Evolutionary conservation across 2,113 vertebrate genomes (phyloP), one percentile per base, ranked within the genome.

Genomic region (Pogonocichla stellata): DNA sequence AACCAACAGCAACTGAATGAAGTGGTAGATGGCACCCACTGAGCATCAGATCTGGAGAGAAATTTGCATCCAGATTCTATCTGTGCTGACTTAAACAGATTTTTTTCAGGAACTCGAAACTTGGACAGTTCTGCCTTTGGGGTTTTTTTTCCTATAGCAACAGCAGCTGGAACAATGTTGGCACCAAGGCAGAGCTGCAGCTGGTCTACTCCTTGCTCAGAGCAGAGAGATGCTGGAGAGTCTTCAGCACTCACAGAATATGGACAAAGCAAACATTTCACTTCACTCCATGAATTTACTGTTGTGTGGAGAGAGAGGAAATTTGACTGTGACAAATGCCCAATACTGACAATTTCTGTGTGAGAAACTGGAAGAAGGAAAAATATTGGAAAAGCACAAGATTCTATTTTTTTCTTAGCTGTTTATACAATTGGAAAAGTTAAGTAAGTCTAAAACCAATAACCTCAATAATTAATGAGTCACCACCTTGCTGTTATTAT

Each of bases 401-500:
- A 48, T 26, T 72, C 47, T 61, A 19, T 1, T 20, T 65, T 72
- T 54, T 47, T 31, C n/a, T 13, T 10, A 38, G 34, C 79, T 92
- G 92, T 96, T 86, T 92, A 95, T 87, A 80, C 77, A 95, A 57
- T 72, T 93, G 93, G 90, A 95, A 91, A 96, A 87, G 70, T 94
- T 91, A 94, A 91, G 93, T 85, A 96, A 93, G 78, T 77, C 90
- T n/a, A n/a, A n/a, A n/a, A n/a, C n/a, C n/a, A n/a, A n/a, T n/a
- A n/a, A n/a, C n/a, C n/a, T n/a, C n/a, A n/a, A n/a, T n/a, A n/a
- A n/a, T n/a, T n/a, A 90, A 95, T 96, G 96, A 96, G 90, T 96
- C 96, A 96, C 74, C 45, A 75, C 70, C 78, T 93, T 79, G 84
- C 61, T 95, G n/a, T 94, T 96, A 74, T 96, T 91, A 81, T 93